Evolutionary conservation across 1,140 invertebrate species (phyloP), one percentile per base, ranked within the genome.

Genomic region (Coenobita brevimanus): DNA sequence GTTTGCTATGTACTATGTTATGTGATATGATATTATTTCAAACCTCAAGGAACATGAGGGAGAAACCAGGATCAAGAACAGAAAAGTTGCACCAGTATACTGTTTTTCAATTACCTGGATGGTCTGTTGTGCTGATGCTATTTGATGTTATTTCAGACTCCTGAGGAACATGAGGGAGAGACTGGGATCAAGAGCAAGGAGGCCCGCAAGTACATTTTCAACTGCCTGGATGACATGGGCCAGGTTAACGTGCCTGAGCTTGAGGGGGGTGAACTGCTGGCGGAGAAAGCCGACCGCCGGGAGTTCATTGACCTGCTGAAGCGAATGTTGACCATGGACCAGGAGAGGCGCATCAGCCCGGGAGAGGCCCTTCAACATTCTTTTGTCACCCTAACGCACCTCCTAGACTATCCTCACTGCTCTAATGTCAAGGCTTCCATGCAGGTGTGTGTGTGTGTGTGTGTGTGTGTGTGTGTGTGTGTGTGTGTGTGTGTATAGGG

Each of bases 121-220:
- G n/a, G n/a, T n/a, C n/a, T n/a, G n/a, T n/a, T n/a, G 46, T 50
- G 46, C 6, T 8, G 17, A 33, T 24, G 67, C 33, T 33, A 71
- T 17, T 27, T 8, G 6, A 8, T 50, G 46, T 50, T 50, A 50
- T 50, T 50, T 50, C 92, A 96, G 95, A 98, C 97, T 82, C 97
- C 98, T 1, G 98, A 99, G 93, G 99, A 99, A 93, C 98, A 99
- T 93, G 98, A 99, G 93, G 95, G 96, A 0, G 98, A 99, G 94
- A 99, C 98, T 67, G 97, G 97, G 82, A 99, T 99, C 90, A 99
- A 99, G 94, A 99, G 98, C 60, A 99, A 99, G 94, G 99, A 99
- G 94, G 99, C 98, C 0, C 94, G 99, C 91, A 99, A 99, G 93
- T 99, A 99, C 93, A 99, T 99, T 91, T 99, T 99, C 93, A 99